These are phyloP conservation scores for Spea multiplicata DNA, from an alignment of 2,113 vertebrate genomes.

Conservation along the genomic window DNA sequence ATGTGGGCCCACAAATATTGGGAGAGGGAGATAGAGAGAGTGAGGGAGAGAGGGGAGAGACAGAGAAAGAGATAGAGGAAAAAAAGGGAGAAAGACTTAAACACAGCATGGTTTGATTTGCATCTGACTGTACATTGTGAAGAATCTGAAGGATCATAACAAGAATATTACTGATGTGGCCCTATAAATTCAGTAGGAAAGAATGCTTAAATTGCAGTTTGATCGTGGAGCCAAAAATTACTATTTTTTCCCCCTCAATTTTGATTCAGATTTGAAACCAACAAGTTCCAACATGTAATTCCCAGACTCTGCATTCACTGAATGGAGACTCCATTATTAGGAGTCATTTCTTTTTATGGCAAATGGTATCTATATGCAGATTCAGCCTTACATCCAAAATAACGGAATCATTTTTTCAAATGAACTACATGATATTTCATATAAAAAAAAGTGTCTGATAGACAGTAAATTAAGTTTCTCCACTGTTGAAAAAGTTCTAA, in stretches of 20 bases:
- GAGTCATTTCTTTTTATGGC: background rate
- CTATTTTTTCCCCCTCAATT: no score
- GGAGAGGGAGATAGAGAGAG: background rate
- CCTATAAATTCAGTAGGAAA: no score
- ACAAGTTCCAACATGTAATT: no score
- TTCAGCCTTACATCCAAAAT: conserved; percentile 6
- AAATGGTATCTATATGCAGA: conserved; percentile 22
- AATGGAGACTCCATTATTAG: background rate
- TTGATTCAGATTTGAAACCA: no score
- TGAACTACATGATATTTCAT: conserved; percentile 15
- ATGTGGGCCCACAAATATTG: background rate
- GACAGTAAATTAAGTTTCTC: conserved; percentile 23
- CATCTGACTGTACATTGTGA: no score
- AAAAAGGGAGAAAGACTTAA: background rate
- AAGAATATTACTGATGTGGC: no score
- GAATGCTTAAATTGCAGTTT: no score
- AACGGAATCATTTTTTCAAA: conserved; percentile 13
- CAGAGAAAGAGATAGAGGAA: background rate
- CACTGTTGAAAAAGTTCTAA: conserved; percentile 20
- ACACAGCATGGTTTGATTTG: no score
- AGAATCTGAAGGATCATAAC: no score
- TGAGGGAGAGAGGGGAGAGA: background rate
- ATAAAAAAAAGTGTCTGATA: conserved; percentile 14
- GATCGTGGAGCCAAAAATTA: no score
- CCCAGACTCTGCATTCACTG: no score